Percentiles rank a stretch among this genome's conserved stretches.
These are phyloP conservation scores for Zootoca vivipara DNA, from an alignment of 2,113 vertebrate genomes.

Conservation along the genomic window DNA sequence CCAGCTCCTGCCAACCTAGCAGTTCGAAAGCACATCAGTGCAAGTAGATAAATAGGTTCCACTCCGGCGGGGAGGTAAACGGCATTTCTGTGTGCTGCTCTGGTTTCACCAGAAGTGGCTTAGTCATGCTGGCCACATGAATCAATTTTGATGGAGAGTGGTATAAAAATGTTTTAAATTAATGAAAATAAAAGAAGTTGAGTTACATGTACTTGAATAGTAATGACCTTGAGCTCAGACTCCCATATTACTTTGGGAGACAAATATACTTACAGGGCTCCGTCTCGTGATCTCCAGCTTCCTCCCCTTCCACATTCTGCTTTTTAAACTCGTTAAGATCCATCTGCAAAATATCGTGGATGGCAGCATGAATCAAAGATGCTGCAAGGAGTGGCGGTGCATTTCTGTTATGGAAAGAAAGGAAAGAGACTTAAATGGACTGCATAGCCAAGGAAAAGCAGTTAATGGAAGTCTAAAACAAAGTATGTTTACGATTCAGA, in stretches of 20 bases:
- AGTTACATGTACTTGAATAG: background rate
- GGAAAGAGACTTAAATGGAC: background rate
- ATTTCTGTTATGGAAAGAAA: conserved; percentile 68
- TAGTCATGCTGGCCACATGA: too few relatives aligned
- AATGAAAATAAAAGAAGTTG: background rate
- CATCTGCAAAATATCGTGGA: conserved; percentile 74
- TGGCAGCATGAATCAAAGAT: conserved; percentile 75
- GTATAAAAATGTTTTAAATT: background rate
- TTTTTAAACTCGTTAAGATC: conserved; percentile 80
- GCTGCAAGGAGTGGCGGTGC: conserved; percentile 74
- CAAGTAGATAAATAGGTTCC: too few relatives aligned
- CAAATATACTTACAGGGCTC: conserved; percentile 72
- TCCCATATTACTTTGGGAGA: background rate
- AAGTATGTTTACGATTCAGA: background rate
- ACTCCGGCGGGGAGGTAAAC: too few relatives aligned
- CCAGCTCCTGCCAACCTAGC: too few relatives aligned
- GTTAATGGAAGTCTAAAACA: background rate
- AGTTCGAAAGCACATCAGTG: too few relatives aligned
- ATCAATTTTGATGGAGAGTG: background rate
- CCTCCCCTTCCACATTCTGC: conserved; percentile 62
- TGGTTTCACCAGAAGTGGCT: too few relatives aligned
- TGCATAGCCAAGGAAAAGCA: background rate
- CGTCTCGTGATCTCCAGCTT: conserved; percentile 44
- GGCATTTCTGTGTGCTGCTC: too few relatives aligned
- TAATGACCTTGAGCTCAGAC: background rate